Percentiles rank a stretch among this genome's conserved stretches.
Evolutionary conservation across 2,888 invertebrate genomes (phyloP).

Genomic region (Panopea generosa): DNA sequence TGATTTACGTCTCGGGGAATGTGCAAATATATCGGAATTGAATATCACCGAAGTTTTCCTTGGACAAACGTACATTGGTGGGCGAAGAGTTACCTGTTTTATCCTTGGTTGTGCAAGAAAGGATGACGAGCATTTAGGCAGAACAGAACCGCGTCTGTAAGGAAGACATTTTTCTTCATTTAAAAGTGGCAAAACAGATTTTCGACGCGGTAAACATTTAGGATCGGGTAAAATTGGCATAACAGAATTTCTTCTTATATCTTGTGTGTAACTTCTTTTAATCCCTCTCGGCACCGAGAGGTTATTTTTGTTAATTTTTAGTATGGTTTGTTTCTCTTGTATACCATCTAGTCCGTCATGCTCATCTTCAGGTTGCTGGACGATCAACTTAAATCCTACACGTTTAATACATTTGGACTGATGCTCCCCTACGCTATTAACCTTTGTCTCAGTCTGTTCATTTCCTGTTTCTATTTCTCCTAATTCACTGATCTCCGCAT

Average conservation of each 20-base stretch:
- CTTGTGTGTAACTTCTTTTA: background rate
- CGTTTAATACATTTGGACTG: too few species aligned
- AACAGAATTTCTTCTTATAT: conserved; percentile 12
- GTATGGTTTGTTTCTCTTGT: too few species aligned
- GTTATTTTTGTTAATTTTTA: too few species aligned
- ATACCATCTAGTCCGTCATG: too few species aligned
- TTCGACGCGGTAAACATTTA: conserved; percentile 13
- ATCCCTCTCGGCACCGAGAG: too few species aligned
- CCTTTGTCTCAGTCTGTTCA: too few species aligned
- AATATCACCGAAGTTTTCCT: conserved; percentile 29
- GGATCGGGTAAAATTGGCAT: conserved; percentile 12
- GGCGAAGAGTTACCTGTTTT: conserved; percentile 13
- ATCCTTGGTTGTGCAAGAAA: background rate
- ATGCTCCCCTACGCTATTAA: too few species aligned
- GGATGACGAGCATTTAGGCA: background rate
- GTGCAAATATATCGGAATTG: conserved; percentile 29
- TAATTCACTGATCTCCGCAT: too few species aligned
- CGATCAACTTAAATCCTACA: too few species aligned
- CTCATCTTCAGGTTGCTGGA: too few species aligned
- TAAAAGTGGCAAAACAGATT: conserved; percentile 20
- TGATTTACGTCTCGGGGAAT: conserved; percentile 1
- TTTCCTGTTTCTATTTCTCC: too few species aligned
- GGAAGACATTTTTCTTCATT: conserved; percentile 1
- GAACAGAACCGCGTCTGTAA: conserved; percentile 8
- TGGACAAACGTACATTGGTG: conserved; percentile 29